phyloP scores from a whole-genome alignment of 2,888 invertebrate species.

The Cordylochernes scorpioides region DNA sequence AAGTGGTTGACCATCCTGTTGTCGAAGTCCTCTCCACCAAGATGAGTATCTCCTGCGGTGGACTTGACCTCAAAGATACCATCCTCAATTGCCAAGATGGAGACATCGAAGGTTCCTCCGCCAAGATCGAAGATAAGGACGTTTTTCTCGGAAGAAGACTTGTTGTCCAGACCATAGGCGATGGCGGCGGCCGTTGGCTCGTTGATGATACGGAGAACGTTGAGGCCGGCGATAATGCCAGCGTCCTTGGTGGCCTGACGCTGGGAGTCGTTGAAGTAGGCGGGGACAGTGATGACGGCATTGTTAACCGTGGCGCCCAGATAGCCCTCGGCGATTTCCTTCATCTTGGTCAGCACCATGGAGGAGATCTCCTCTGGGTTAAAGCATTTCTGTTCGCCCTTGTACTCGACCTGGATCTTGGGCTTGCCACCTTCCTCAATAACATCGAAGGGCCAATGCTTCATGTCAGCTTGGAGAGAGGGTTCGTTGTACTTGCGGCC shows the following conservation, averaged over 20 bases:
- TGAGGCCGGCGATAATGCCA: conserved; percentile 21
- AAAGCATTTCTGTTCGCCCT: conserved; percentile 28
- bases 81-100: conserved; percentile 31
- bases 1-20: conserved; percentile 22
- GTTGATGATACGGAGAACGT: conserved; percentile 23
- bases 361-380: conserved; percentile 42
- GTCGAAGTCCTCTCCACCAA: conserved; percentile 27
- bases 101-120: conserved; percentile 31
- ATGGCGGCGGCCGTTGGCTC: conserved; percentile 19
- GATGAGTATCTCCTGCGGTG: conserved; percentile 29
- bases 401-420: conserved; percentile 14
- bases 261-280: conserved; percentile 18
- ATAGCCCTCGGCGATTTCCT: conserved; percentile 31
- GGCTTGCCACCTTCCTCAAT: conserved; percentile 36
- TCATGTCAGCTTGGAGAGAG: conserved; percentile 47
- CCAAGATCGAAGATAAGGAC: conserved; percentile 31
- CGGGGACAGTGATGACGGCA: conserved; percentile 16
- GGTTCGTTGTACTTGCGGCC: conserved; percentile 50
- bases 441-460: conserved; percentile 56
- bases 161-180: conserved; percentile 13
- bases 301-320: conserved; percentile 14
- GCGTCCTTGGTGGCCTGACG: conserved; percentile 23
- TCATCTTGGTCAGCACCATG: conserved; percentile 35
- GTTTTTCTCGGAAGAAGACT: conserved; percentile 22
- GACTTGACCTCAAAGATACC: conserved; percentile 35